phyloP scores from a whole-genome alignment of 2,797 vertebrate genomes.

The Chrosomus eos region DNA sequence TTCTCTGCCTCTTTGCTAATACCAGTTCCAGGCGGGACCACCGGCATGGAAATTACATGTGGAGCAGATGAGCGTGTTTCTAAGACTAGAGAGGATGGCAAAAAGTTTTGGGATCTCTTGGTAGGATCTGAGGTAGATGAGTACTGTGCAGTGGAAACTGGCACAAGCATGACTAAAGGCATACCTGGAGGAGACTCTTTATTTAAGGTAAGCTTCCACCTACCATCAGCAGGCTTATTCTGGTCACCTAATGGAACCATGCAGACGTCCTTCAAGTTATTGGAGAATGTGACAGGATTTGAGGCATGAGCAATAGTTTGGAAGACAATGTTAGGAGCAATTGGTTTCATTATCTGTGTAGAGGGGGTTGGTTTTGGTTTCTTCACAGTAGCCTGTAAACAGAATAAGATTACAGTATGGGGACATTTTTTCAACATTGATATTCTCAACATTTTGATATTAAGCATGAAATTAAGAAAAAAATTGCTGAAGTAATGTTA shows the following conservation, averaged over 20 bases:
- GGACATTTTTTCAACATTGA: background rate
- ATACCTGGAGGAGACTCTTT: slow-evolving; percentile 66
- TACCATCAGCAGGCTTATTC: slow-evolving; percentile 22
- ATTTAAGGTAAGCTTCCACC: slow-evolving; percentile 73
- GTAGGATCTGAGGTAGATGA: slow-evolving; percentile 43
- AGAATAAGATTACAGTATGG: slow-evolving; percentile 6
- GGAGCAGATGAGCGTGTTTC: slow-evolving; percentile 8
- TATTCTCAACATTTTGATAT: background rate
- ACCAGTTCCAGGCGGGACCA: background rate
- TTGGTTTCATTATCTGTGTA: slow-evolving; percentile 8
- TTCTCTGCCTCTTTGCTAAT: background rate
- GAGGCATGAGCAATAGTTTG: slow-evolving; percentile 11
- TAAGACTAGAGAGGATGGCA: slow-evolving; percentile 16
- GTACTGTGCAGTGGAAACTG: slow-evolving; percentile 56
- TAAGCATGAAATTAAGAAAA: background rate
- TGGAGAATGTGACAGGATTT: background rate
- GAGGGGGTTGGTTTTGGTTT: slow-evolving; percentile 19
- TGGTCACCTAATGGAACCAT: slow-evolving; percentile 25
- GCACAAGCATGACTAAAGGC: slow-evolving; percentile 73
- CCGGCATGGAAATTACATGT: slow-evolving; percentile 2
- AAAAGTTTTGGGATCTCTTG: slow-evolving; percentile 25
- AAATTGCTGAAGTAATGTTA: background rate
- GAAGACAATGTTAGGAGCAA: background rate
- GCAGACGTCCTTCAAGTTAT: background rate
- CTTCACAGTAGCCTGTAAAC: slow-evolving; percentile 48